Evolutionary conservation across 2,797 vertebrate species (phyloP).

Genomic region (Pterois miles): DNA sequence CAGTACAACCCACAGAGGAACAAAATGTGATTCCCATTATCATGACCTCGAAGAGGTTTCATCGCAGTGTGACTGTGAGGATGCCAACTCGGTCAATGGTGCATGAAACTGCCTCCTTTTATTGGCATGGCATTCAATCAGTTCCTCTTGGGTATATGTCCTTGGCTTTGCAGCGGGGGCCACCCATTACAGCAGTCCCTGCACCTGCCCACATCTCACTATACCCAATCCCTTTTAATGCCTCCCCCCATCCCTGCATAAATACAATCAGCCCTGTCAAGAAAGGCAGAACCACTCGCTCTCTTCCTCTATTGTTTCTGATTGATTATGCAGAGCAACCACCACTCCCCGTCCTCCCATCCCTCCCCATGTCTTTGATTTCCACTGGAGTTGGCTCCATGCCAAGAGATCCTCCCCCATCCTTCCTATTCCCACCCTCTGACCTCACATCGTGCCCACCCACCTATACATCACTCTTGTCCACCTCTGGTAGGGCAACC

Average conservation of each 20-base stretch:
- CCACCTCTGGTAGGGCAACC: slow-evolving; percentile 2
- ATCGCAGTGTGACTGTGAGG: slow-evolving; percentile 64
- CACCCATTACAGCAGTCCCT: slow-evolving; percentile 63
- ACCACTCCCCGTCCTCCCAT: slow-evolving; percentile 39
- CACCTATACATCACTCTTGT: slow-evolving; percentile 44
- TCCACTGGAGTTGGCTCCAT: slow-evolving; percentile 56
- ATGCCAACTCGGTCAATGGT: slow-evolving; percentile 80
- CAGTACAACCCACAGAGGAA: slow-evolving; percentile 42
- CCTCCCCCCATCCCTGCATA: slow-evolving; percentile 56
- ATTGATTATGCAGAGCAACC: slow-evolving; percentile 73
- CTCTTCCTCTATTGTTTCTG: slow-evolving; percentile 68
- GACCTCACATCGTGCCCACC: slow-evolving; percentile 43
- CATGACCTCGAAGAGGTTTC: slow-evolving; percentile 74
- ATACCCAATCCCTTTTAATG: slow-evolving; percentile 62
- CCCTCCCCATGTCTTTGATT: slow-evolving; percentile 49
- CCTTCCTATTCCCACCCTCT: slow-evolving; percentile 42
- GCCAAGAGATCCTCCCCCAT: slow-evolving; percentile 62
- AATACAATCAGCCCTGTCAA: slow-evolving; percentile 73
- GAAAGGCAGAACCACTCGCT: slow-evolving; percentile 57
- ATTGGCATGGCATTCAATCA: slow-evolving; percentile 80
- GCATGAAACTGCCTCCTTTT: slow-evolving; percentile 80
- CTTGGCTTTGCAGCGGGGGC: slow-evolving; percentile 67
- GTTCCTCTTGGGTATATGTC: slow-evolving; percentile 74
- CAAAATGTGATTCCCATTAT: slow-evolving; percentile 71
- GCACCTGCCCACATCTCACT: slow-evolving; percentile 69